Evolutionary conservation across 1,140 invertebrate species (phyloP), one percentile per base, ranked within the genome.

Genomic region (Drosophila sproati): DNA sequence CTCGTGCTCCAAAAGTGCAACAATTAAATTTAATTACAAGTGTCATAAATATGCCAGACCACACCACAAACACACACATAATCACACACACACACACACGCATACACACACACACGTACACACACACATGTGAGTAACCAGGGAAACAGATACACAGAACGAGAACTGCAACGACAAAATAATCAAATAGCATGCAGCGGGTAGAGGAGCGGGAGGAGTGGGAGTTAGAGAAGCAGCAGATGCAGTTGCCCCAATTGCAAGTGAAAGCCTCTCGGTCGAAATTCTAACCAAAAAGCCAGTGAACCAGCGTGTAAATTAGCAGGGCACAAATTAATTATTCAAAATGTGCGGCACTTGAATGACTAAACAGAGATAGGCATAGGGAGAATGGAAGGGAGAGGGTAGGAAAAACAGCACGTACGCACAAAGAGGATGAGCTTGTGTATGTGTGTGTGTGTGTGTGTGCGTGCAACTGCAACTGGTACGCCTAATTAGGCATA

Each of bases 291-390:
- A 75, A 88, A 87, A 88, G 80, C 85, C 77, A 89, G 85, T 78
- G 70, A 64, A 81, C 86, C 81, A 85, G 77, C 81, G 85, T 89
- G 85, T 89, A 89, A 89, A 89, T 89, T 88, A 88, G 83, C 79
- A 88, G 85, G 70, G 85, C 83, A 89, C 85, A 88, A 88, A 90
- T 89, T 90, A 89, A 90, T 90, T 85, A 89, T 89, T 90, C 85
- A 89, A 89, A 73, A 90, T 89, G 78, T 89, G 81, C 83, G 79
- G 56, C 83, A 88, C 80, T 88, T 79, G 83, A 83, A 88, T 89
- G 70, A 57, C 76, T 82, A 86, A 86, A 79, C 82, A 86, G 69
- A 76, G 41, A 74, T 8, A 37, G 43, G 29, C 45, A 7, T 3
- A 29, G 41, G 1, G 5, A 10, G 29, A 29, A 28, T 31, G 32